A percentile compares a stretch with the other conserved stretches of the same genome.
Conservation (phyloP, 2,113 vertebrate species). For the Recurvirostra avosetta region DNA sequence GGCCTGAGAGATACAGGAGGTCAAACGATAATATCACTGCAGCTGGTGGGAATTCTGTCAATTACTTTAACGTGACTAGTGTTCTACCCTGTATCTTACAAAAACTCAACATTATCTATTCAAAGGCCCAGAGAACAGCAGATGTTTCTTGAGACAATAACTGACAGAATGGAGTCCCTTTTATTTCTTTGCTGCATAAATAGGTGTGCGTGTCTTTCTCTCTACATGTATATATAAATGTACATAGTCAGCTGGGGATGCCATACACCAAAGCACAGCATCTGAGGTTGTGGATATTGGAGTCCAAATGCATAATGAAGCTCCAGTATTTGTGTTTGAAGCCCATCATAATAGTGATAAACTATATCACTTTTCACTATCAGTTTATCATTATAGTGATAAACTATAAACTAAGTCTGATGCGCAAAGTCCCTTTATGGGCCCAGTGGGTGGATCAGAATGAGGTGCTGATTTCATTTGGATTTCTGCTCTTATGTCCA, state of each 20-base stretch:
- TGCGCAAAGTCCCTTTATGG: neutral
- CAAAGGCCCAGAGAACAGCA: neutral
- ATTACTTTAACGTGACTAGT: neutral
- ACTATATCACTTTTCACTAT: too few species aligned
- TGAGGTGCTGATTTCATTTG: conserved; percentile 9
- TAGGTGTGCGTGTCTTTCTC: fast-evolving
- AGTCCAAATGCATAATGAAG: neutral
- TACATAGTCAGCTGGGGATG: neutral
- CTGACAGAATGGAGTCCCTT: neutral
- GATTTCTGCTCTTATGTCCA: conserved; percentile 23
- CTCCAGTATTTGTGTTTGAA: conserved; percentile 4
- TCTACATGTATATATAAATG: neutral
- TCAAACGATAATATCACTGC: neutral
- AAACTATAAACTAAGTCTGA: neutral
- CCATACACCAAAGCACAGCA: neutral
- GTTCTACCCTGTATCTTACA: neutral
- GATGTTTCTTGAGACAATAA: neutral
- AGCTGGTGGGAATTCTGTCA: neutral
- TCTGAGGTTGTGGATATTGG: neutral
- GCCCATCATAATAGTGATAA: too few species aligned
- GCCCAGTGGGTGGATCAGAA: neutral
- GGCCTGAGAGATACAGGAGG: neutral
- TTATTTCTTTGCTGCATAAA: neutral
- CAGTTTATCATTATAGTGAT: too few species aligned
- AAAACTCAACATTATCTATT: neutral